Evolutionary conservation across 2,797 vertebrate species (phyloP).

Genomic region (Agapornis canus): DNA sequence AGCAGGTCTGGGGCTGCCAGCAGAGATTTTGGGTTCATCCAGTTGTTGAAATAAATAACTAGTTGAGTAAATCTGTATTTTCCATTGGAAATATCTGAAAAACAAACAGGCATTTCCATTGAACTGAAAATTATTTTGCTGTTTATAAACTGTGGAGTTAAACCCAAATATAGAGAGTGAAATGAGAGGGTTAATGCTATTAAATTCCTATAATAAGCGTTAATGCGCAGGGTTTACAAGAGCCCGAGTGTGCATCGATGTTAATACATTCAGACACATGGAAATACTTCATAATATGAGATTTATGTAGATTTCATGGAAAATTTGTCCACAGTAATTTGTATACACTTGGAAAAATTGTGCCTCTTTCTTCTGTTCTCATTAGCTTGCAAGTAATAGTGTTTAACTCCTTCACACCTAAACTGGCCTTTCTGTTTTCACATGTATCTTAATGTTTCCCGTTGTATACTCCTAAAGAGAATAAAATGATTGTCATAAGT

Average conservation of each 20-base stretch:
- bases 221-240: not conserved
- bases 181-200: not conserved
- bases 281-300: not conserved
- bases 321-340: not conserved
- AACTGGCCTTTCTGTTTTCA: not conserved
- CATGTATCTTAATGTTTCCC: not conserved
- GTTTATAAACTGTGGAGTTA: not conserved
- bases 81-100: not conserved
- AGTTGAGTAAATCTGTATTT: not conserved
- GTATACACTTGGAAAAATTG: not conserved
- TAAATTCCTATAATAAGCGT: not conserved
- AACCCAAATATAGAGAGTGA: not conserved
- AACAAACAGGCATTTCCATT: not conserved
- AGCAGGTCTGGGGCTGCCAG: not conserved
- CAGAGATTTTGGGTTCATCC: not conserved
- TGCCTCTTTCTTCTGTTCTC: not conserved
- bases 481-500: not conserved
- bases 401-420: not conserved
- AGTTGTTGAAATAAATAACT: not conserved
- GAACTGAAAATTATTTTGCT: not conserved
- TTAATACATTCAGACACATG: not conserved
- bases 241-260: fast-evolving
- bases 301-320: not conserved
- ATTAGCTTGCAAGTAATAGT: not conserved
- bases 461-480: not conserved